Evolutionary conservation across 2,797 vertebrate genomes (phyloP).

Genomic region (Knipowitschia caucasica): DNA sequence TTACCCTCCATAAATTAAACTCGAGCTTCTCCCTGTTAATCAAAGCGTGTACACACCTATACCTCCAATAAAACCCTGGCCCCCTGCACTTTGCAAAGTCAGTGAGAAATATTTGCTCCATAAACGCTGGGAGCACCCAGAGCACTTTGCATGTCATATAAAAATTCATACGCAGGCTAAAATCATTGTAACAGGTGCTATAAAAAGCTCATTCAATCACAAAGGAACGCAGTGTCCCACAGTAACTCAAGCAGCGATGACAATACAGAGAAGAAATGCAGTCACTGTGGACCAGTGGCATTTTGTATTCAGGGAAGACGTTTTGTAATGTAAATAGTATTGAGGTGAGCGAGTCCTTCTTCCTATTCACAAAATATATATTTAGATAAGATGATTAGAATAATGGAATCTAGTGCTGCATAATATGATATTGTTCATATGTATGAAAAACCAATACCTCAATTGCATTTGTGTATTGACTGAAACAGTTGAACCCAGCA

Average conservation of each 20-base stretch:
- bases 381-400: no score
- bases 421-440: no score
- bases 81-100: conserved; percentile 65
- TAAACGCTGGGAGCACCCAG: conserved; percentile 47
- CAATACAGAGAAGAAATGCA: conserved; percentile 25
- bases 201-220: conserved; percentile 67
- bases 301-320: not conserved
- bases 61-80: conserved; percentile 24
- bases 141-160: conserved; percentile 75
- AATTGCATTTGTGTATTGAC: no score
- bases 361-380: not conserved
- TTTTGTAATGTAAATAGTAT: not conserved
- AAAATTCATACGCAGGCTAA: conserved; percentile 58
- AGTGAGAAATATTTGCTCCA: conserved; percentile 67
- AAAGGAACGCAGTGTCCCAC: conserved; percentile 52
- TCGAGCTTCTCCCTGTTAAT: conserved; percentile 67
- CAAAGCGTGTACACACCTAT: conserved; percentile 43
- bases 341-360: not conserved
- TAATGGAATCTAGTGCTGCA: no score
- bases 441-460: no score
- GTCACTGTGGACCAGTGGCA: not conserved
- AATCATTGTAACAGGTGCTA: conserved; percentile 61
- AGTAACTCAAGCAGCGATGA: conserved; percentile 38
- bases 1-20: conserved; percentile 60
- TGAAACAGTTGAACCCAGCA: no score